phyloP scores from a whole-genome alignment of 2,113 vertebrate species.

The Pyxicephalus adspersus region DNA sequence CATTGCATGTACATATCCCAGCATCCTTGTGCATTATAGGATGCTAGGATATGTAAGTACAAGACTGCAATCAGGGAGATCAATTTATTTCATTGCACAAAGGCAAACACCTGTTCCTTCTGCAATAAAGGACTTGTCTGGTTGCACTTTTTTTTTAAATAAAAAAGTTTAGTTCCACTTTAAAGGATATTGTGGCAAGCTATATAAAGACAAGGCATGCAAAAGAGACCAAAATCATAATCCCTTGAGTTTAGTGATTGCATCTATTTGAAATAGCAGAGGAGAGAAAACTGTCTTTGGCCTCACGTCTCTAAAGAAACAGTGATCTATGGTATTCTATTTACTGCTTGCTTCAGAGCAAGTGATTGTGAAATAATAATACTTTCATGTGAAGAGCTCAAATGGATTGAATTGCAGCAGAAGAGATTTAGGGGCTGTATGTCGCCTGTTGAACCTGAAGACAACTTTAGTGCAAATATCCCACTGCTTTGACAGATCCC shows the following conservation, averaged over 20 bases:
- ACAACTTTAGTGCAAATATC: constrained; percentile 11
- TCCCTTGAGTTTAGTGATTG: neutral
- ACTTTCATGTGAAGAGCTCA: constrained; percentile 40
- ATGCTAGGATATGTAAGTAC: too few relatives aligned
- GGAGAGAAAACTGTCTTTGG: neutral
- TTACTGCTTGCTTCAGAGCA: constrained; percentile 29
- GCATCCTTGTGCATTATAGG: too few relatives aligned
- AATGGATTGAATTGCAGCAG: constrained; percentile 26
- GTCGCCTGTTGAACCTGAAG: neutral
- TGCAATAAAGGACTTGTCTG: too few relatives aligned
- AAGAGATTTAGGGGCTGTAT: constrained; percentile 28
- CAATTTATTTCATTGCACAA: too few relatives aligned
- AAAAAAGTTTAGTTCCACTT: too few relatives aligned
- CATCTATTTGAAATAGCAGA: constrained; percentile 16
- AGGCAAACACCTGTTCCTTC: too few relatives aligned
- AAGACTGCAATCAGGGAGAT: too few relatives aligned
- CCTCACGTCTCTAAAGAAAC: constrained; percentile 17
- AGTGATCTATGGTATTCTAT: constrained; percentile 16
- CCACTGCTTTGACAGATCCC: constrained; percentile 23
- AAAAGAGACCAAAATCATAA: neutral
- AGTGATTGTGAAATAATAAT: constrained; percentile 29
- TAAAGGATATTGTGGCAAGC: too few relatives aligned
- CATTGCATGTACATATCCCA: too few relatives aligned
- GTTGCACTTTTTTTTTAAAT: too few relatives aligned
- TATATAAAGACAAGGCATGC: neutral